Evolutionary conservation across 2,113 vertebrate genomes (phyloP).

Genomic region (Zingel zingel): DNA sequence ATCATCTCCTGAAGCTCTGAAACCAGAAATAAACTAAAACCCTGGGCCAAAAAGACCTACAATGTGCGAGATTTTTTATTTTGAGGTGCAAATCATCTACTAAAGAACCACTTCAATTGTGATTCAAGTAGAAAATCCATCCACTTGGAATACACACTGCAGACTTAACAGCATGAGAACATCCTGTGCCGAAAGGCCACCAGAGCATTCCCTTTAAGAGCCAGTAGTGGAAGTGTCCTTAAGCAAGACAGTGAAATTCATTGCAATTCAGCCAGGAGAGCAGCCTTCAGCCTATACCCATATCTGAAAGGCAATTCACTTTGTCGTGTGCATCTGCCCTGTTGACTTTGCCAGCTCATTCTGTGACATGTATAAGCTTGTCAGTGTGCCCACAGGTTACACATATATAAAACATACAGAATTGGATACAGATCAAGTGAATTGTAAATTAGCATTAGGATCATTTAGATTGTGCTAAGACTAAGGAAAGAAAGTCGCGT

Average conservation of each 20-base stretch:
- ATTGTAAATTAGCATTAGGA: not conserved
- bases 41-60: no score
- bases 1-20: no score
- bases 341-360: not conserved
- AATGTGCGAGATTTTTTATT: no score
- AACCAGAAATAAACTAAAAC: no score
- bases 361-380: conserved; percentile 35
- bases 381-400: not conserved
- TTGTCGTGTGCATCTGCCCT: conserved; percentile 14
- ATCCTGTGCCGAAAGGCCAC: not conserved
- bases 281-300: not conserved
- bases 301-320: not conserved
- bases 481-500: not conserved
- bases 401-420: conserved; percentile 8
- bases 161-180: conserved; percentile 3
- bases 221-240: conserved; percentile 14
- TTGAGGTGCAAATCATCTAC: no score
- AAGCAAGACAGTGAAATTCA: conserved; percentile 11
- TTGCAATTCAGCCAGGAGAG: conserved; percentile 24
- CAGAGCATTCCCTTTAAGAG: not conserved
- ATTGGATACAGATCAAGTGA: not conserved
- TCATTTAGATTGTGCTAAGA: conserved; percentile 1
- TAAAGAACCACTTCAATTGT: no score
- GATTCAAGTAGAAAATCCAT: no score
- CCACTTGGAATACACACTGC: conserved; percentile 1